These are phyloP conservation scores for Poeciliopsis paucimaculata DNA, from an alignment of 2,797 vertebrate species.

Conservation along the genomic window DNA sequence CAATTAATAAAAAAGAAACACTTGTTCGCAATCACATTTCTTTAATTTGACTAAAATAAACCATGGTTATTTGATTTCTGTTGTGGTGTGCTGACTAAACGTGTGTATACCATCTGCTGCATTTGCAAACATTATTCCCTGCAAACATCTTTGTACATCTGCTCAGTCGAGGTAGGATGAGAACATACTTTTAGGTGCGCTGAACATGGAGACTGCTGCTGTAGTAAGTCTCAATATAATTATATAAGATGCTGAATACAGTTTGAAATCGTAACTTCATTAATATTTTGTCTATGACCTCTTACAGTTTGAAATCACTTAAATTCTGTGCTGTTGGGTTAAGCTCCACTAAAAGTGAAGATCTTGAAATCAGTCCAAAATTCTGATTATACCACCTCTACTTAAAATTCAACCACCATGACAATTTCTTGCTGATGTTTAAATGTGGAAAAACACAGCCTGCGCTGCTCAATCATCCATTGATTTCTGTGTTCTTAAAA, in stretches of 20 bases:
- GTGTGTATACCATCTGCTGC: neutral
- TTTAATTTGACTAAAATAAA: neutral
- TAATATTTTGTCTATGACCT: neutral
- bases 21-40: neutral
- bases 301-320: neutral
- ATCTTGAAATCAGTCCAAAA: neutral
- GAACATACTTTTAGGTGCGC: neutral
- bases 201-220: neutral
- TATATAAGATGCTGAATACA: neutral
- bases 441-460: constrained; percentile 12
- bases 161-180: neutral
- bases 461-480: neutral
- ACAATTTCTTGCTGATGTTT: constrained; percentile 5
- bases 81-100: neutral
- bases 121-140: neutral
- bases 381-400: neutral
- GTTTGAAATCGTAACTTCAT: neutral
- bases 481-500: constrained; percentile 21
- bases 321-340: neutral
- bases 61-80: neutral
- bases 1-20: neutral
- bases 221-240: neutral
- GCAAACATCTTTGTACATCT: neutral
- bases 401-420: neutral
- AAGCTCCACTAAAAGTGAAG: neutral